phyloP scores from a whole-genome alignment of 2,888 invertebrate genomes.

The Teleiodes luculella region DNA sequence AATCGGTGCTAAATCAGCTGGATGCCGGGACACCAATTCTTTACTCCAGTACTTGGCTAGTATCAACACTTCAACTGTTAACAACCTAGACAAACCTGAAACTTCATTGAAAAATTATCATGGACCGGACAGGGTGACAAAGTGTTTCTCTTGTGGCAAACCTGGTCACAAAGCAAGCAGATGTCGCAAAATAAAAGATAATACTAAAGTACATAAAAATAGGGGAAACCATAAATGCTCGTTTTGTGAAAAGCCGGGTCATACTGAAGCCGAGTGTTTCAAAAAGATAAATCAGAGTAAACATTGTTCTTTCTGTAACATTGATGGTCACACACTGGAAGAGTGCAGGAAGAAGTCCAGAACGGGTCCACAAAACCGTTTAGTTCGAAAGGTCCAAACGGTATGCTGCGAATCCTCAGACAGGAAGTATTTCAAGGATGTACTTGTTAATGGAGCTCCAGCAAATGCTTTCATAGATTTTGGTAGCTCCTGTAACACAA shows the following conservation, averaged over 20 bases:
- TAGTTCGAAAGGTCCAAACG: conserved; percentile 7
- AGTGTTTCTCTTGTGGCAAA: conserved; percentile 16
- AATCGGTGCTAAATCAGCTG: no score
- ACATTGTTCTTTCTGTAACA: background rate
- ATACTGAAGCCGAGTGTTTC: background rate
- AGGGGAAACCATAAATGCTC: background rate
- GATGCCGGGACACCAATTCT: no score
- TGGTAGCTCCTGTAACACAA: conserved; percentile 19
- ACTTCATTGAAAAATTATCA: no score
- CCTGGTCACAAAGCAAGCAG: conserved; percentile 16
- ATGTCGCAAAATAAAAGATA: background rate
- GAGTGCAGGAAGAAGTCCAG: background rate
- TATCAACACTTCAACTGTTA: background rate
- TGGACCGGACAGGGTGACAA: background rate
- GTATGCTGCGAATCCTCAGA: conserved; percentile 6
- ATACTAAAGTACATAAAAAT: no score
- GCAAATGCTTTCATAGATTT: conserved; percentile 20
- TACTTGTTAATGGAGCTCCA: conserved; percentile 7
- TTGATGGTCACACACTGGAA: background rate
- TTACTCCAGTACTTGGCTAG: background rate
- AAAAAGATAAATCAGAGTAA: background rate
- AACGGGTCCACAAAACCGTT: background rate
- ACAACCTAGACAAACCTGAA: background rate
- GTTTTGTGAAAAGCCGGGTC: background rate
- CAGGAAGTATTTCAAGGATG: conserved; percentile 19